phyloP scores from a whole-genome alignment of 2,113 vertebrate species.

The Mesoclemmys tuberculata region DNA sequence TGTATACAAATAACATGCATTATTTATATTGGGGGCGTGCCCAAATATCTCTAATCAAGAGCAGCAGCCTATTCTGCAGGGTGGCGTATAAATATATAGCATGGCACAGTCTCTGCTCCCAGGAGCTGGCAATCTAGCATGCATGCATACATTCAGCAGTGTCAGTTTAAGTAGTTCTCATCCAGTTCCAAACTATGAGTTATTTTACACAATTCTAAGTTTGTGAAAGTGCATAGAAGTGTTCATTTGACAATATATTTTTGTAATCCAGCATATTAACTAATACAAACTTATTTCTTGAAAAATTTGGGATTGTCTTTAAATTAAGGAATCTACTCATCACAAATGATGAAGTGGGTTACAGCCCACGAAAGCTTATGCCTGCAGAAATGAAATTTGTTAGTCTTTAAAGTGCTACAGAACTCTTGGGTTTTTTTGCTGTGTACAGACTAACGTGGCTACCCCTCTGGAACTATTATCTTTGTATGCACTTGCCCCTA shows the following conservation, averaged over 20 bases:
- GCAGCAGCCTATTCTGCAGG: fast-evolving
- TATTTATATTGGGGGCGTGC: not conserved
- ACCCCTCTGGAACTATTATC: too few relatives aligned
- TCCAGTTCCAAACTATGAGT: not conserved
- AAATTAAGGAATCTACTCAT: not conserved
- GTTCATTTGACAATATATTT: not conserved
- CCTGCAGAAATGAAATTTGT: too few relatives aligned
- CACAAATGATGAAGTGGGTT: too few relatives aligned
- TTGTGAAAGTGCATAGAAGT: not conserved
- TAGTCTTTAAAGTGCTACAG: too few relatives aligned
- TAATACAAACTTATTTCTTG: not conserved
- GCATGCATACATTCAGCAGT: fast-evolving
- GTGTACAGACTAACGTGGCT: too few relatives aligned
- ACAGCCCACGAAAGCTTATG: too few relatives aligned
- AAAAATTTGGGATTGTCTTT: not conserved
- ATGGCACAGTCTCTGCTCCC: not conserved
- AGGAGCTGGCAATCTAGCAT: not conserved
- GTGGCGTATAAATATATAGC: not conserved
- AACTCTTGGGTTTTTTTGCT: too few relatives aligned
- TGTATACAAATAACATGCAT: not conserved
- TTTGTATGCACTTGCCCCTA: not conserved
- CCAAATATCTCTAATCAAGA: not conserved
- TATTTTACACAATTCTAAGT: not conserved
- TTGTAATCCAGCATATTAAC: not conserved
- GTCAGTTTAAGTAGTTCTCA: not conserved